A percentile compares a stretch with the other conserved stretches of the same genome.
Evolutionary conservation across 2,888 invertebrate species (phyloP).

Genomic region (Zhuqinia jingwanae): DNA sequence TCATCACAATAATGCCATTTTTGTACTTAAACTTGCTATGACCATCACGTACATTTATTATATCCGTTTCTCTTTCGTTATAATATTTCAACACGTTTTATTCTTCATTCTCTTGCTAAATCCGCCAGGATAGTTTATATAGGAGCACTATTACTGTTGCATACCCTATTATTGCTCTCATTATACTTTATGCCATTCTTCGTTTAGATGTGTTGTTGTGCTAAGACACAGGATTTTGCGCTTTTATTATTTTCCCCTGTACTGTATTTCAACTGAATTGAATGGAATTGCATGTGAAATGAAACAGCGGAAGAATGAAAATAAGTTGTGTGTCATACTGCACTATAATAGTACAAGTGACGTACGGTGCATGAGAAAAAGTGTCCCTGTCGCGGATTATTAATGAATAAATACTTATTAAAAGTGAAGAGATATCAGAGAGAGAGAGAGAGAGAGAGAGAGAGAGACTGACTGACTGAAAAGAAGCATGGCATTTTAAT

Average conservation of each 20-base stretch:
- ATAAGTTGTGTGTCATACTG: slow-evolving; percentile 46
- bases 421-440: slow-evolving; percentile 3
- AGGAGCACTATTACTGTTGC: too few relatives aligned
- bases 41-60: slow-evolving; percentile 20
- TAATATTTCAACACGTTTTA: not conserved
- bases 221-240: not conserved
- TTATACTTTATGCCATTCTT: slow-evolving; percentile 22
- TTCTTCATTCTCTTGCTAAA: not conserved
- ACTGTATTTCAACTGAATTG: not conserved
- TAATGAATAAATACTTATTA: slow-evolving; percentile 18
- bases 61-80: slow-evolving; percentile 50
- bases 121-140: not conserved
- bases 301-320: slow-evolving; percentile 53
- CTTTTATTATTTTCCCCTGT: slow-evolving; percentile 23
- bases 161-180: slow-evolving; percentile 50
- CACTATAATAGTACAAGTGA: too few relatives aligned
- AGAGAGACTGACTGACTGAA: not conserved
- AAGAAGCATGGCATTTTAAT: slow-evolving; percentile 4
- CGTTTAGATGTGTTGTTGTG: not conserved
- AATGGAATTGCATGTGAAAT: slow-evolving; percentile 44
- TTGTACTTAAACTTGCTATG: slow-evolving; percentile 29
- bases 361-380: slow-evolving; percentile 15
- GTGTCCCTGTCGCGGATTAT: slow-evolving; percentile 28
- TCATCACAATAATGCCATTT: slow-evolving; percentile 4
- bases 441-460: too few relatives aligned